These are phyloP conservation scores for Orchestes rusci DNA, from an alignment of 2,888 invertebrate genomes.

Conservation along the genomic window DNA sequence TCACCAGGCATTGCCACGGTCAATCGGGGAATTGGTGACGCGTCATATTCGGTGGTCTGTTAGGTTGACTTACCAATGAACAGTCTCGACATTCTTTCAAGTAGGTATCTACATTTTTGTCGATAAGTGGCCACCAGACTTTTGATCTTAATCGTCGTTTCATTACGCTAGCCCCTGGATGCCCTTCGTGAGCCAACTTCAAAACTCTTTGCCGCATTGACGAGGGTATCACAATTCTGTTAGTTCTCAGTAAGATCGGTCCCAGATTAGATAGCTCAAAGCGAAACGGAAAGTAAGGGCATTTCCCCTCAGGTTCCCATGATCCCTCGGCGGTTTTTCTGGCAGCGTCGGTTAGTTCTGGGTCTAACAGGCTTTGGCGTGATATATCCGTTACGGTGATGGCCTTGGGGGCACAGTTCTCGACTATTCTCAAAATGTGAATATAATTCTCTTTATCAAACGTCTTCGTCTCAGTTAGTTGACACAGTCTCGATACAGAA, in stretches of 20 bases:
- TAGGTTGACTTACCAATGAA: conserved; percentile 3
- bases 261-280: conserved; percentile 25
- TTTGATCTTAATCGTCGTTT: conserved; percentile 14
- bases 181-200: conserved; percentile 28
- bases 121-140: conserved; percentile 22
- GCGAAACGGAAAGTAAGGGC: conserved; percentile 22
- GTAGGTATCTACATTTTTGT: conserved; percentile 7
- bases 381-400: conserved; percentile 3
- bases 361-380: too few relatives aligned
- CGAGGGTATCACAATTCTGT: conserved; percentile 24
- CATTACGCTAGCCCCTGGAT: too few relatives aligned
- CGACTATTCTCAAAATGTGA: conserved; percentile 16
- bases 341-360: too few relatives aligned
- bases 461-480: conserved; percentile 1
- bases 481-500: conserved; percentile 27
- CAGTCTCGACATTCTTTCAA: conserved; percentile 9
- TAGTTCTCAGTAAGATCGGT: conserved; percentile 23
- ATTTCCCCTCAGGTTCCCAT: conserved; percentile 20
- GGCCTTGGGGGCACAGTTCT: conserved; percentile 8
- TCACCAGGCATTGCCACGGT: conserved; percentile 11
- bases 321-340: too few relatives aligned
- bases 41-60: conserved; percentile 12
- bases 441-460: conserved; percentile 19
- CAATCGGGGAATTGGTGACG: conserved; percentile 10
- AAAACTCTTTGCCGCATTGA: conserved; percentile 14